Conservation (phyloP, 2,113 vertebrate genomes). For the Equus quagga region DNA sequence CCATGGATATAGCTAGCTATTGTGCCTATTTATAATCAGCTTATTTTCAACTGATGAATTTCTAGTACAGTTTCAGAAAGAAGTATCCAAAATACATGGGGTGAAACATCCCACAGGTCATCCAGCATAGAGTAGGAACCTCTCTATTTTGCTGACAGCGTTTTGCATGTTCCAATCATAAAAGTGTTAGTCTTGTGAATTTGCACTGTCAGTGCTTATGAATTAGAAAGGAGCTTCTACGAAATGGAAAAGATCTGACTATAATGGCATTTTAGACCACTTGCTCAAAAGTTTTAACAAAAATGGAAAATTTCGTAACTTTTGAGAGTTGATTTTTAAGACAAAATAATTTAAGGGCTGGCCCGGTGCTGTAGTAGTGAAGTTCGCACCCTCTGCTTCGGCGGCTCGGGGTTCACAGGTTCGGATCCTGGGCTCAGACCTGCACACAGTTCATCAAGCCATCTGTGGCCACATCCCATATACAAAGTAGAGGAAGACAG, state of each 20-base stretch:
- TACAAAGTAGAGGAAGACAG: too few species aligned
- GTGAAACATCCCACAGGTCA: neutral
- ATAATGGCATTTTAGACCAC: neutral
- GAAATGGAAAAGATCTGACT: neutral
- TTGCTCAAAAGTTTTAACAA: neutral
- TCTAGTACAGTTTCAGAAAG: neutral
- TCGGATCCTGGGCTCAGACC: too few species aligned
- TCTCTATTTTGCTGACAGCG: neutral
- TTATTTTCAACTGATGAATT: neutral
- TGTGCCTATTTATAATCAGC: accelerated
- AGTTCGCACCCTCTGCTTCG: too few species aligned
- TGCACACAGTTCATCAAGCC: too few species aligned
- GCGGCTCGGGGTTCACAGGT: too few species aligned
- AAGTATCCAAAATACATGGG: neutral
- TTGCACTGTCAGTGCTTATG: neutral
- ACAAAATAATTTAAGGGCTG: neutral
- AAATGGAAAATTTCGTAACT: neutral
- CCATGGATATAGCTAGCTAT: neutral
- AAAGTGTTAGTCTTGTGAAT: too few species aligned
- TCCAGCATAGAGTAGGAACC: too few species aligned
- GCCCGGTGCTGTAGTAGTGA: too few species aligned
- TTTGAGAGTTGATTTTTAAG: neutral
- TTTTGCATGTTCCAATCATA: neutral
- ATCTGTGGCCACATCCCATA: too few species aligned
- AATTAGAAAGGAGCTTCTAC: neutral